These are phyloP conservation scores for Tribolium freemani DNA, from an alignment of 2,888 invertebrate species.

Conservation along the genomic window DNA sequence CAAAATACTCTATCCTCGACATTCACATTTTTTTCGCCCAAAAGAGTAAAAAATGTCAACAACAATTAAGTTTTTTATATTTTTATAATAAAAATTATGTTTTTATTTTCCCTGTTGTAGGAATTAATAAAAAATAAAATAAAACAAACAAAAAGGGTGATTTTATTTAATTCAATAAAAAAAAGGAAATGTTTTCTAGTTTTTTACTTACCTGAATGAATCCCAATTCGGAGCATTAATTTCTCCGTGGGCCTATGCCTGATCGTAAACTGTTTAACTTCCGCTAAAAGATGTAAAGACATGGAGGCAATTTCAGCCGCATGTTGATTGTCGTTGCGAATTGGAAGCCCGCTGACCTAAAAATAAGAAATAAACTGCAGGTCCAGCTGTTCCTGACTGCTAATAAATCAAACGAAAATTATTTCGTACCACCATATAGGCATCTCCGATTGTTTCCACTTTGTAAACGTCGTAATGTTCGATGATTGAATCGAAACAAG, in stretches of 20 bases:
- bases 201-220: conserved; percentile 81
- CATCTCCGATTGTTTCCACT: conserved; percentile 93
- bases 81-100: too few relatives aligned
- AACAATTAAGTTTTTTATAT: too few relatives aligned
- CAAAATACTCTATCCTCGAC: too few relatives aligned
- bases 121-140: too few relatives aligned
- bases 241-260: conserved; percentile 89
- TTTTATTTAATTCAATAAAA: too few relatives aligned
- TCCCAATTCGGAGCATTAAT: conserved; percentile 88
- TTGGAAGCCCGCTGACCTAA: conserved; percentile 88
- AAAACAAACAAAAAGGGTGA: too few relatives aligned
- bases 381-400: not conserved
- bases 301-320: conserved; percentile 95
- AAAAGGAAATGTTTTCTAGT: too few relatives aligned
- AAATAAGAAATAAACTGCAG: conserved; percentile 31
- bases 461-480: conserved; percentile 95
- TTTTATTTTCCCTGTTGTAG: too few relatives aligned
- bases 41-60: too few relatives aligned
- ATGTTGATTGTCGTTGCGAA: conserved; percentile 89
- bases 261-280: conserved; percentile 88
- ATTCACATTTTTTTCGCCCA: too few relatives aligned
- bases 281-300: conserved; percentile 88
- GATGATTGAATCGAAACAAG: conserved; percentile 94
- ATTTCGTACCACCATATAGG: conserved; percentile 85
- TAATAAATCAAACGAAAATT: conserved; percentile 2